Base-by-base conservation (phyloP, 2,888 invertebrate genomes). In the Campoplex nolae region DNA sequence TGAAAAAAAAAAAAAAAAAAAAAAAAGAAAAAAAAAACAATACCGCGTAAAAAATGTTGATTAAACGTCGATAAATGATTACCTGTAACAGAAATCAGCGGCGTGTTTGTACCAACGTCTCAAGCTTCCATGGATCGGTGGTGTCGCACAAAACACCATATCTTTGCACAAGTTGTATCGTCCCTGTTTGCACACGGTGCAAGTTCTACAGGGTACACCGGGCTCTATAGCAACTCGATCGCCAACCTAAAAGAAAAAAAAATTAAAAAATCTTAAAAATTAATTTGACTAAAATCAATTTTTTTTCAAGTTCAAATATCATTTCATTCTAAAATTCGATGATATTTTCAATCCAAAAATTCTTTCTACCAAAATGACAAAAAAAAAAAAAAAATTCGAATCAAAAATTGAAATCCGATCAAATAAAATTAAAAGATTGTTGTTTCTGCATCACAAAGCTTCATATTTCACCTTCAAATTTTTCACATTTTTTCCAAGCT, bases 191-290 rank as follows among this genome's bases (percentile, higher is more conserved):
- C 99, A 99, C 93, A 96, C 97, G 67, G 96, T 95, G 94, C 99
- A 99, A 78, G 95, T 95, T 80, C 98, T 96, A 92, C 99, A 99
- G 3, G 98, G 97, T 84, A 98, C 97, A 11, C 99, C 99, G 0
- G 99, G 99, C 95, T 99, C 99, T 89, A 99, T 97, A 1, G 98
- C 98, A 4, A 99, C 99, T 89, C 98, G 96, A 95, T 99, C 99
- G 2, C 99, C 98, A 92, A 96, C 95, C 94, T 93, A 81, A 65
- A 32, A 65, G 75, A 58, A 28, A 28, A 23, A 3, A 28, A 42
- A 32, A 79, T 28, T 67, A 38, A 23, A 23, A 23, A 23, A 23
- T 23, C 38, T 38, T 79, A 75, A 62, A 16, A 6, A 16, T 62
- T 6, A 32, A 32, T 32, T 32, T 0, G 28, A 23, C 16, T 18